A percentile compares a stretch with the other conserved stretches of the same genome.
phyloP scores from a whole-genome alignment of 1,140 invertebrate species.

The Drosophila tristis region DNA sequence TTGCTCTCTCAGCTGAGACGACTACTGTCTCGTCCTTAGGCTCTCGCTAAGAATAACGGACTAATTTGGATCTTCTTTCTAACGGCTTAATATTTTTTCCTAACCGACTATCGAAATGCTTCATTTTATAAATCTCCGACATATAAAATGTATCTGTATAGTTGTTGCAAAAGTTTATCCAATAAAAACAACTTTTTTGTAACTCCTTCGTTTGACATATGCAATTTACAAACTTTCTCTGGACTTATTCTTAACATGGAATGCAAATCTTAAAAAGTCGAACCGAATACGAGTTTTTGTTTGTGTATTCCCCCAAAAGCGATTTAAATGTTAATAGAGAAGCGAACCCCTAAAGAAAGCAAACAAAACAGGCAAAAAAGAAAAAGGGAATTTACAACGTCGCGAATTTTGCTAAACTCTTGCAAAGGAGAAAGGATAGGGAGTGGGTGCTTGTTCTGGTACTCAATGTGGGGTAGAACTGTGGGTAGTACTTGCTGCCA shows the following conservation, averaged over 20 bases:
- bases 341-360: slow-evolving; percentile 24
- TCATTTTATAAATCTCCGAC: too few relatives aligned
- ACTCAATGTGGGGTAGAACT: neutral
- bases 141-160: neutral
- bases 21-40: too few relatives aligned
- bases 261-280: neutral
- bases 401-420: slow-evolving; percentile 50
- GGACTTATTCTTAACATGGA: neutral
- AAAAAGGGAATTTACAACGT: slow-evolving; percentile 40
- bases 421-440: slow-evolving; percentile 76
- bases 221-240: neutral
- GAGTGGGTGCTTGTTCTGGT: neutral
- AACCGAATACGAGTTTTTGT: neutral
- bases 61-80: too few relatives aligned
- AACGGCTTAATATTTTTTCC: too few relatives aligned
- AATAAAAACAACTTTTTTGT: neutral
- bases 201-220: too few relatives aligned
- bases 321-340: slow-evolving; percentile 65
- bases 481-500: slow-evolving; percentile 7
- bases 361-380: slow-evolving; percentile 7
- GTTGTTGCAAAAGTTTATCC: neutral
- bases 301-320: slow-evolving; percentile 24
- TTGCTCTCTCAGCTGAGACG: too few relatives aligned
- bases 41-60: too few relatives aligned
- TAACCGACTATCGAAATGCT: too few relatives aligned